phyloP scores from a whole-genome alignment of 35 echinoderm and acorn worm species.

The Ophiothrix spiculata region DNA sequence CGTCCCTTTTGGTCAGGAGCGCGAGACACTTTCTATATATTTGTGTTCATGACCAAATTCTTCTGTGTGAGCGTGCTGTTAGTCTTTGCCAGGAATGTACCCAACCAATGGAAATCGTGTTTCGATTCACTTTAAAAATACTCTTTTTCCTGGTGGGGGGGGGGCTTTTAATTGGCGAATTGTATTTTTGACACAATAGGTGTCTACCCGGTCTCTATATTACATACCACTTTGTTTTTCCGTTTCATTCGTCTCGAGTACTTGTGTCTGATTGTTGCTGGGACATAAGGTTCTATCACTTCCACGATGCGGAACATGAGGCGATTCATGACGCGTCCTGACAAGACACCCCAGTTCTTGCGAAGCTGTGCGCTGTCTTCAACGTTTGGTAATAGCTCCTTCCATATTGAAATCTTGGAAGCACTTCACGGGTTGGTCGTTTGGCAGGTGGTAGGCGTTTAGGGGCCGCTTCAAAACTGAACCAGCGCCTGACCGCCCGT shows the following conservation, averaged over 20 bases:
- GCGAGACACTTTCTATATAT: background rate
- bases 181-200: background rate
- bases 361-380: background rate
- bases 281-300: background rate
- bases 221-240: background rate
- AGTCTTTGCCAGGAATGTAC: background rate
- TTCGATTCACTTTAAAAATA: background rate
- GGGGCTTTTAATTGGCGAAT: too few species aligned
- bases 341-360: background rate
- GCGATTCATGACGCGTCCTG: background rate
- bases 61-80: background rate
- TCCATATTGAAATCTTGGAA: background rate
- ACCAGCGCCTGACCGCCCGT: too few species aligned
- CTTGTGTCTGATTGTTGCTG: background rate
- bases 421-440: background rate
- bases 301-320: background rate
- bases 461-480: too few species aligned
- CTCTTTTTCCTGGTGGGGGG: too few species aligned
- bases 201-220: background rate
- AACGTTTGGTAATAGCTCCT: background rate
- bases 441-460: background rate
- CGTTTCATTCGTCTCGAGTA: background rate
- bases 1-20: too few species aligned
- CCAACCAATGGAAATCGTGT: background rate
- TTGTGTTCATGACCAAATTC: background rate